Conservation (phyloP, 2,888 invertebrate species). For the Philopedon plagiatum region DNA sequence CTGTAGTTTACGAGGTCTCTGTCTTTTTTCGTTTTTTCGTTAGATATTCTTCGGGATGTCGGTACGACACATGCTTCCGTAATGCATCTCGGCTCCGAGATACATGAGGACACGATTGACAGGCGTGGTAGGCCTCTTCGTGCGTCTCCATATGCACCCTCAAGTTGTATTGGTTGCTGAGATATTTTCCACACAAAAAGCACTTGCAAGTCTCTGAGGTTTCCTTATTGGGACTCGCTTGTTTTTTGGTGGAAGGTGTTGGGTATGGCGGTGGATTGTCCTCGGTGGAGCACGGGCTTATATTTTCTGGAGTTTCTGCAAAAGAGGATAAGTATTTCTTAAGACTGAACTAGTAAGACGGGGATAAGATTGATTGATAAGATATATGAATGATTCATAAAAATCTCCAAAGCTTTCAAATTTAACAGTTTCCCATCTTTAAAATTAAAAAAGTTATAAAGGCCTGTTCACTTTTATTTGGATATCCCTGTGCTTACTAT, state of each 20-base stretch:
- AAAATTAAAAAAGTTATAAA: too few relatives aligned
- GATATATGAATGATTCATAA: too few relatives aligned
- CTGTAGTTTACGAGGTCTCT: constrained; percentile 46
- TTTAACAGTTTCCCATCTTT: too few relatives aligned
- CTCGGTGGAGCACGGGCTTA: constrained; percentile 50
- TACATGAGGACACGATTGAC: constrained; percentile 89
- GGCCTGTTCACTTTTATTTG: too few relatives aligned
- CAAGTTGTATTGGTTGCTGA: constrained; percentile 92
- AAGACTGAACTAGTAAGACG: background rate
- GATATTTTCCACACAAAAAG: constrained; percentile 87
- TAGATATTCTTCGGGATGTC: constrained; percentile 78
- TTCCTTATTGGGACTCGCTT: constrained; percentile 57
- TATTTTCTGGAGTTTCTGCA: constrained; percentile 46
- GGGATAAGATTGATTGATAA: too few relatives aligned
- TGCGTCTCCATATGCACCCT: constrained; percentile 91
- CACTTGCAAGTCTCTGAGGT: constrained; percentile 72
- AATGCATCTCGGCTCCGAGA: constrained; percentile 90
- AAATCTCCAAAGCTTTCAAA: too few relatives aligned
- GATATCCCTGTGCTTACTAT: too few relatives aligned
- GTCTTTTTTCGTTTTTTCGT: constrained; percentile 68
- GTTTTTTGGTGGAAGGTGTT: constrained; percentile 26
- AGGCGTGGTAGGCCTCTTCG: constrained; percentile 89
- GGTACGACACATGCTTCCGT: constrained; percentile 89
- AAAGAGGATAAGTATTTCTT: background rate
- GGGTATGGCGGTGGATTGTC: constrained; percentile 31